Evolutionary conservation across 2,113 vertebrate genomes (phyloP), one percentile per base, ranked within the genome.

Genomic region (Egretta garzetta): DNA sequence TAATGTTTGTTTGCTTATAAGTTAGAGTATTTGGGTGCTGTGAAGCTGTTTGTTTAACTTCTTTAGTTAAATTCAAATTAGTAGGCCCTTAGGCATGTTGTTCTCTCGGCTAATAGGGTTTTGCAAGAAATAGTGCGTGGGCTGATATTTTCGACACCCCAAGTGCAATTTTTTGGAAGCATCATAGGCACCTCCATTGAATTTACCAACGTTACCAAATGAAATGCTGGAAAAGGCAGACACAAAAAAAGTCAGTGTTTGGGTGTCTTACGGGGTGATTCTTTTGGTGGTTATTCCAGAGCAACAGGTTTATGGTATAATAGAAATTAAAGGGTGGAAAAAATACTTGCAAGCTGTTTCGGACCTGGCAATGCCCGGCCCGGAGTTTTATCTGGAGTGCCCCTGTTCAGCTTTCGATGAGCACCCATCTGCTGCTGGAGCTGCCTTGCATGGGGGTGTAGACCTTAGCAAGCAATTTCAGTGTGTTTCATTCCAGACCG

Each of bases 371-470:
- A 20, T 70, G 7, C 37, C 22, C 1, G 0, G 43, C 14, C 8
- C 28, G 45, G 37, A 14, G 15, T 27, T 71, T 59, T 68, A 14
- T 26, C 23, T 39, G 32, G 52, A 47, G 50, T 5, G 6, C 4
- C 7, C 22, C n/a, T 26, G 33, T 26, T 67, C 35, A 75, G 63
- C 35, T 76, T 53, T 67, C 32, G 24, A 33, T 41, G 47, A 80
- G 68, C 68, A 43, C 16, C 50, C 13, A 3, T 43, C 49, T 64
- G 67, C 66, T 83, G 53, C 43, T 63, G 50, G 43, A 71, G 73
- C 52, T 0, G 0, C 49, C 35, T 58, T 2, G 1, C 8, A 5
- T 0, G 1, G 1, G 43, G 43, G 71, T 93, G 62, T 8, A 37
- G 43, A 56, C 39, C 49, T 43, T 28, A n/a, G 56, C 19, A 68